phyloP scores from a whole-genome alignment of 2,888 invertebrate genomes.

The Cantharis flavilabris region DNA sequence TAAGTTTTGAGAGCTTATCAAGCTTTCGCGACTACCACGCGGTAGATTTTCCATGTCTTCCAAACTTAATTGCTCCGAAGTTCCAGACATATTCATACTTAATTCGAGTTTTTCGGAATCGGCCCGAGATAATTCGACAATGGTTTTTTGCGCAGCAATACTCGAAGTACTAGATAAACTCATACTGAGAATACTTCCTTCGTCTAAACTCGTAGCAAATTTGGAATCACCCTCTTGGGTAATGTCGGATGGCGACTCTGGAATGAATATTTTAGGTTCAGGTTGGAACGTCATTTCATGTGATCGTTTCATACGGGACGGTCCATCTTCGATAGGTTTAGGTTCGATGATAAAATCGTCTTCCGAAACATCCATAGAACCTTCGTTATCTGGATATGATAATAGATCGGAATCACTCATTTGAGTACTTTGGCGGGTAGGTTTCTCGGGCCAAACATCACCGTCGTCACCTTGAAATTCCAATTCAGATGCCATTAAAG shows the following conservation, averaged over 20 bases:
- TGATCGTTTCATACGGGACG: conserved; percentile 81
- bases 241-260: conserved; percentile 58
- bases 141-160: conserved; percentile 52
- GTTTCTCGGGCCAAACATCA: conserved; percentile 36
- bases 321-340: conserved; percentile 60
- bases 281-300: conserved; percentile 89
- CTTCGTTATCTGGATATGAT: conserved; percentile 47
- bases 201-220: conserved; percentile 62
- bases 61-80: conserved; percentile 56
- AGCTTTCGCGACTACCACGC: conserved; percentile 46
- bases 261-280: conserved; percentile 55
- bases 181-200: conserved; percentile 62
- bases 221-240: conserved; percentile 58
- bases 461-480: conserved; percentile 72
- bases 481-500: conserved; percentile 86
- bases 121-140: conserved; percentile 55
- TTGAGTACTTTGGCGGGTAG: conserved; percentile 45
- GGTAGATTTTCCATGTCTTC: conserved; percentile 48
- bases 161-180: conserved; percentile 65
- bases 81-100: conserved; percentile 54
- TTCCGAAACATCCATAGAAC: conserved; percentile 62
- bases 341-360: conserved; percentile 59
- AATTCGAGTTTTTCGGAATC: conserved; percentile 55
- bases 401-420: conserved; percentile 44
- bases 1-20: conserved; percentile 31